These are phyloP conservation scores for Eulemur coronatus DNA, from an alignment of 2,797 vertebrate species.

Conservation along the genomic window DNA sequence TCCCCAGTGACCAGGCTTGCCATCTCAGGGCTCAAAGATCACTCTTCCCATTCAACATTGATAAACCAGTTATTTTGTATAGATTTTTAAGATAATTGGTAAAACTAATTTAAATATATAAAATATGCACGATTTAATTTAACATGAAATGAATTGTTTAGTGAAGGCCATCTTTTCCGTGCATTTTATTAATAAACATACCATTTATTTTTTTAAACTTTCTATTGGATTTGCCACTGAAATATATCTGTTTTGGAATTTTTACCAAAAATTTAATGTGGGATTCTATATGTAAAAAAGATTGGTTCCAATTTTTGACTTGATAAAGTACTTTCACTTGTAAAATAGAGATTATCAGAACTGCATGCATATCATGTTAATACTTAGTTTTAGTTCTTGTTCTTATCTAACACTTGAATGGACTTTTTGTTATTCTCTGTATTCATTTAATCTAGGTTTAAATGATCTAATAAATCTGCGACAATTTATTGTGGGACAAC, in stretches of 20 bases:
- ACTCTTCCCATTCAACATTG: neutral
- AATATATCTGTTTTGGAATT: neutral
- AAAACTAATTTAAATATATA: neutral
- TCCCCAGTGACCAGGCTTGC: neutral
- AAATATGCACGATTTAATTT: neutral
- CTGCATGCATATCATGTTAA: neutral
- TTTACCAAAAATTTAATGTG: neutral
- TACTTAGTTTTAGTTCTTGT: neutral
- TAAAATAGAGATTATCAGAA: neutral
- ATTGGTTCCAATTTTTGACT: neutral
- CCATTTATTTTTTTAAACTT: neutral
- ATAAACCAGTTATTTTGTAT: neutral
- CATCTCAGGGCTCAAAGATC: neutral
- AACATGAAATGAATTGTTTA: neutral
- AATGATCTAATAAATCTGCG: neutral
- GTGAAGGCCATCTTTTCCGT: neutral
- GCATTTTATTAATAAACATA: neutral
- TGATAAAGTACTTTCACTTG: neutral
- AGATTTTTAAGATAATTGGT: neutral
- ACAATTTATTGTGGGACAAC: neutral
- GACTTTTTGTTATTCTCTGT: neutral
- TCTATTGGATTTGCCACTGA: neutral
- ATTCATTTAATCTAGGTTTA: neutral
- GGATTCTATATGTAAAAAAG: neutral
- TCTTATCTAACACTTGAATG: neutral